These are phyloP conservation scores for Epinephelus cyanopodus DNA, from an alignment of 2,113 vertebrate species.

Conservation along the genomic window DNA sequence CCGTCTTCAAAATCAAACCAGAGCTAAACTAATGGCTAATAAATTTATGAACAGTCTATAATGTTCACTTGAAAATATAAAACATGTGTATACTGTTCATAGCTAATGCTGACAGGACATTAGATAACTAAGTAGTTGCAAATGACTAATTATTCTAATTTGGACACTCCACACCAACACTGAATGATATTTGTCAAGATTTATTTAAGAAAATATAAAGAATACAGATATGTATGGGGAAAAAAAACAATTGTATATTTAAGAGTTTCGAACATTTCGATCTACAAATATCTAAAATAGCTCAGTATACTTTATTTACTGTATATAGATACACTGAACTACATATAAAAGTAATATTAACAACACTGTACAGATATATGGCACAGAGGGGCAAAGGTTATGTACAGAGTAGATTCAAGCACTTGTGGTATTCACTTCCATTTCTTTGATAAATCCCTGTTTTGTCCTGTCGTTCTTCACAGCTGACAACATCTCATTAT, in stretches of 20 bases:
- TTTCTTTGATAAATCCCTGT: not conserved
- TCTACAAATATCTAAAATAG: slow-evolving; percentile 58
- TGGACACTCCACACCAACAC: not conserved
- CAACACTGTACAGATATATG: slow-evolving; percentile 60
- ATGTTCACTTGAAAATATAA: no score
- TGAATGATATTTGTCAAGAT: slow-evolving; percentile 6
- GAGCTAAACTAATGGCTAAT: no score
- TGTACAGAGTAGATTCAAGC: slow-evolving; percentile 21
- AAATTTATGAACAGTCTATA: no score
- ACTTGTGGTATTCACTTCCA: slow-evolving; percentile 15
- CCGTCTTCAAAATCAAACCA: no score
- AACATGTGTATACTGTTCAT: no score
- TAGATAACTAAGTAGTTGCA: no score
- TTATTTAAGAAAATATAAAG: slow-evolving; percentile 74
- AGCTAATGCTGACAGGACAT: no score
- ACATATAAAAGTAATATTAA: slow-evolving; percentile 41
- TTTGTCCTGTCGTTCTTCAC: not conserved
- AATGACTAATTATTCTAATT: no score
- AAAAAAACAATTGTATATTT: slow-evolving; percentile 38
- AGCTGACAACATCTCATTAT: not conserved
- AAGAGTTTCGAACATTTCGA: slow-evolving; percentile 13
- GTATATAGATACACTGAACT: slow-evolving; percentile 29
- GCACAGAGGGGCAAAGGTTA: not conserved
- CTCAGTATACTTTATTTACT: slow-evolving; percentile 26
- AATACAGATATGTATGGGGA: slow-evolving; percentile 45